Conservation (phyloP, 2,797 vertebrate genomes). For the Loriculus beryllinus region DNA sequence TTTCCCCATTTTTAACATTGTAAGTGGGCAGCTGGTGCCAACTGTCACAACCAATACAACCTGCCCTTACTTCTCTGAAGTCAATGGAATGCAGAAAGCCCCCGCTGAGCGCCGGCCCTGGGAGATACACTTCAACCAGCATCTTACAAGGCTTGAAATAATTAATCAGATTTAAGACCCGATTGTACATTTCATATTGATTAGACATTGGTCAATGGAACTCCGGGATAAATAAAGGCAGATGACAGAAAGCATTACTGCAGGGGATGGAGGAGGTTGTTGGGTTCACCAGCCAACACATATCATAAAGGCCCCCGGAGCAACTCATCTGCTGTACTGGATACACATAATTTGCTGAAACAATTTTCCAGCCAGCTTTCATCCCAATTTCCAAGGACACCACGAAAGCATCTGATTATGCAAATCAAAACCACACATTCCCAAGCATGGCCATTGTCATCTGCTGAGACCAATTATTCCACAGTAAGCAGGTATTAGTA, state of each 20-base stretch:
- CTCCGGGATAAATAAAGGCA: not conserved
- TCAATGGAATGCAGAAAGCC: not conserved
- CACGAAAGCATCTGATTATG: constrained; percentile 52
- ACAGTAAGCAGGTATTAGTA: constrained; percentile 18
- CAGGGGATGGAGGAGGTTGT: not conserved
- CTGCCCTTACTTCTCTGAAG: not conserved
- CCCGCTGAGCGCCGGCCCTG: not conserved
- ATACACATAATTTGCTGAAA: constrained; percentile 28
- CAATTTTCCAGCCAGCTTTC: constrained; percentile 15
- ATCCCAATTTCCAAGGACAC: constrained; percentile 48
- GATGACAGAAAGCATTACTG: constrained; percentile 27
- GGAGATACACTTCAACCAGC: not conserved
- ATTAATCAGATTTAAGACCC: not conserved
- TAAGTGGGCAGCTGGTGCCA: not conserved
- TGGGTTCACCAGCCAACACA: not conserved
- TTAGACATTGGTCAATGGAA: not conserved
- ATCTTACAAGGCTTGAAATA: not conserved
- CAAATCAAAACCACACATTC: constrained; percentile 13
- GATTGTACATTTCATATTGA: constrained; percentile 18
- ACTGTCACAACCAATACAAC: not conserved
- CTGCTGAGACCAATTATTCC: constrained; percentile 44
- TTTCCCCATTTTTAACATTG: not conserved
- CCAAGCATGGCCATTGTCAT: constrained; percentile 10
- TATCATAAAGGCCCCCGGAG: constrained; percentile 19
- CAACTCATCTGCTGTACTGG: constrained; percentile 2